A percentile compares a stretch with the other conserved stretches of the same genome.
phyloP scores from a whole-genome alignment of 2,797 vertebrate genomes.

The Notoglanidium macrostoma region DNA sequence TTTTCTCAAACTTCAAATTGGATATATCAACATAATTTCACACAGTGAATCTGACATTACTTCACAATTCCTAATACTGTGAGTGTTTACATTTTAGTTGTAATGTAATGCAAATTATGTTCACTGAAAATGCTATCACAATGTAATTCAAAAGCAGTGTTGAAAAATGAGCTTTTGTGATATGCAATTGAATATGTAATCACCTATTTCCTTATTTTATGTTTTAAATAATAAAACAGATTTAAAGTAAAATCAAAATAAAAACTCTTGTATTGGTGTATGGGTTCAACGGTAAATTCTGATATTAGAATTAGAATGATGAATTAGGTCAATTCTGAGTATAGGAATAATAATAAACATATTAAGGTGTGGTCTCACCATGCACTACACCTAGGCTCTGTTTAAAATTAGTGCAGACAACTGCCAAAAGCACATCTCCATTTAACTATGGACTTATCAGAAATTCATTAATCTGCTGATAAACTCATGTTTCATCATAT shows the following conservation, averaged over 20 bases:
- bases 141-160: not conserved
- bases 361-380: not conserved
- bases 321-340: no score
- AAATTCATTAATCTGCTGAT: not conserved
- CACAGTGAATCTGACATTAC: not conserved
- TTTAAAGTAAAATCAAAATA: not conserved
- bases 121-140: not conserved
- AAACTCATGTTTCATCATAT: not conserved
- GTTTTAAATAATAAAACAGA: not conserved
- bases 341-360: not conserved
- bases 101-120: not conserved
- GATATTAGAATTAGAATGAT: not conserved
- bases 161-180: not conserved
- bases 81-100: not conserved
- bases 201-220: not conserved
- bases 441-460: not conserved
- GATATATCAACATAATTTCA: no score
- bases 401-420: not conserved
- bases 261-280: not conserved
- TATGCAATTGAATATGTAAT: not conserved
- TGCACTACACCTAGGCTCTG: not conserved
- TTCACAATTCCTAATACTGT: not conserved
- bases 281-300: not conserved
- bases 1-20: not conserved
- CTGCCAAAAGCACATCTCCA: not conserved